Percentiles rank a stretch among this genome's conserved stretches.
Conservation (phyloP, 2,888 invertebrate species). For the Electrophaes corylata region DNA sequence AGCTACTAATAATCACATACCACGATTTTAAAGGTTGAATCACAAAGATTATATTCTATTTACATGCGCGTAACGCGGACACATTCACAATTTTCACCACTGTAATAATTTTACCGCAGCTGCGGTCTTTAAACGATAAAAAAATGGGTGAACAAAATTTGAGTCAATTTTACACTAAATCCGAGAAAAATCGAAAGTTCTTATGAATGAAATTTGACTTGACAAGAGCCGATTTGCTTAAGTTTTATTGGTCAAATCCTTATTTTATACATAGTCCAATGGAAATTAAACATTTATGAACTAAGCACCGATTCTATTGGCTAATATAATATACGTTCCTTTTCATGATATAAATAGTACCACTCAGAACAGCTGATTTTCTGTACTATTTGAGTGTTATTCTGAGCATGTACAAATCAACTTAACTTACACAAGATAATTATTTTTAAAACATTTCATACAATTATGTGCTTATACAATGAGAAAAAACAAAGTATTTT, state of each 20-base stretch:
- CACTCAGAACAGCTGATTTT: neutral
- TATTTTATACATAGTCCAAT: slow-evolving; percentile 57
- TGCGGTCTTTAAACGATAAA: slow-evolving; percentile 49
- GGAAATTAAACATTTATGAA: slow-evolving; percentile 64
- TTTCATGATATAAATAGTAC: neutral
- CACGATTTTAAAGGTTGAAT: slow-evolving; percentile 54
- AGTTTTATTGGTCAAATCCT: neutral
- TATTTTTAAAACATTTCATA: no score
- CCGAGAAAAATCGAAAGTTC: slow-evolving; percentile 41
- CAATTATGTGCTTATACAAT: no score
- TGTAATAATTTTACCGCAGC: slow-evolving; percentile 46
- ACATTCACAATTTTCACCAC: slow-evolving; percentile 52
- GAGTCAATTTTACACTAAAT: slow-evolving; percentile 52
- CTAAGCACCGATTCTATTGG: slow-evolving; percentile 43
- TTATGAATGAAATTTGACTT: slow-evolving; percentile 52
- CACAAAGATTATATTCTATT: slow-evolving; percentile 41
- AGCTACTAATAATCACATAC: slow-evolving; percentile 59
- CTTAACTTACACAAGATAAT: no score
- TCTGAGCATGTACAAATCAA: no score
- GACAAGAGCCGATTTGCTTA: slow-evolving; percentile 6
- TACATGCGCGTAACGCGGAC: slow-evolving; percentile 47
- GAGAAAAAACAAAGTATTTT: no score
- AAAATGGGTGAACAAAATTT: slow-evolving; percentile 51
- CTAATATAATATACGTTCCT: slow-evolving; percentile 41
- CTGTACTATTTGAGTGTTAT: neutral